Percentiles rank a stretch among this genome's conserved stretches.
Conservation (phyloP, 2,888 invertebrate species). For the Aphidius colemani region DNA sequence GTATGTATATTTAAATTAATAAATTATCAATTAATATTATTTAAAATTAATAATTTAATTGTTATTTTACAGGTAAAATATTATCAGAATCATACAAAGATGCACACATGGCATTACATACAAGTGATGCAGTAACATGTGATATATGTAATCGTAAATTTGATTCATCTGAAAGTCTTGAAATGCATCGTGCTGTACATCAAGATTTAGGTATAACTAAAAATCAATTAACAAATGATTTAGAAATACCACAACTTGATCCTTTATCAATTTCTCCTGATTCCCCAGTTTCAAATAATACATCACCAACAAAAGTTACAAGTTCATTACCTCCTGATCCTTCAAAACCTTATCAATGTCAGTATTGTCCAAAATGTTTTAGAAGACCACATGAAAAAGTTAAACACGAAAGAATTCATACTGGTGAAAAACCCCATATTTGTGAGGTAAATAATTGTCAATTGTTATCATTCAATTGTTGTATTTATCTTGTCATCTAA, state of each 20-base stretch:
- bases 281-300: slow-evolving; percentile 37
- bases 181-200: slow-evolving; percentile 78
- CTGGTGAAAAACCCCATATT: slow-evolving; percentile 78
- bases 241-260: slow-evolving; percentile 9
- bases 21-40: not conserved
- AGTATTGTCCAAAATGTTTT: slow-evolving; percentile 74
- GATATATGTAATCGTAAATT: slow-evolving; percentile 76
- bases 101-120: slow-evolving; percentile 73
- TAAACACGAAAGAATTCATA: slow-evolving; percentile 83
- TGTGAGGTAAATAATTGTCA: slow-evolving; percentile 63
- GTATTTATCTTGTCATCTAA: not conserved
- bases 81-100: slow-evolving; percentile 61
- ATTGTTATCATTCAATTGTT: not conserved
- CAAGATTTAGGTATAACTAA: slow-evolving; percentile 43
- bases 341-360: slow-evolving; percentile 69
- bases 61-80: slow-evolving; percentile 45
- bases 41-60: not conserved
- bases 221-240: slow-evolving; percentile 17
- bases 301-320: not conserved
- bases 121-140: slow-evolving; percentile 65
- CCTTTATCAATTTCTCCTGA: not conserved
- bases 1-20: slow-evolving; percentile 37
- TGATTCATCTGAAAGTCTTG: slow-evolving; percentile 67
- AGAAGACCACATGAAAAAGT: slow-evolving; percentile 80
- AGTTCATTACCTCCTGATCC: slow-evolving; percentile 1